Percentiles rank a stretch among this genome's conserved stretches.
Conservation (phyloP, 2,113 vertebrate genomes). For the Pseudorhombus dupliciocellatus region DNA sequence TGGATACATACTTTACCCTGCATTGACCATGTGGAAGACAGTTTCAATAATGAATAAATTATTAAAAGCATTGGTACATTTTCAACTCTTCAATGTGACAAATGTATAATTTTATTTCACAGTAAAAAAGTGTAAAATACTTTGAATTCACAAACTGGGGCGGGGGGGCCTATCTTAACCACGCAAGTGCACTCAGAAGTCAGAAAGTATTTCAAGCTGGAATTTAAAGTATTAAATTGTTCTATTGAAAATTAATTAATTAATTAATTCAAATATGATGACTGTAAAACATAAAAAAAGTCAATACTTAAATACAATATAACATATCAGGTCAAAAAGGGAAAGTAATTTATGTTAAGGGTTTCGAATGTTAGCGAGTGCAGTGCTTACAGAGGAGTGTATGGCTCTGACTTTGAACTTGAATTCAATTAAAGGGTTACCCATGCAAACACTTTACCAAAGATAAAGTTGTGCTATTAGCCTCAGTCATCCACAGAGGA, state of each 20-base stretch:
- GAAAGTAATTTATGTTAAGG: constrained; percentile 37
- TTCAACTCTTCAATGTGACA: constrained; percentile 35
- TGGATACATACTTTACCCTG: constrained; percentile 85
- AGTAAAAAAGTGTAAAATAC: constrained; percentile 7
- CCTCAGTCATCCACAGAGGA: constrained; percentile 37
- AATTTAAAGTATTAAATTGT: too few relatives aligned
- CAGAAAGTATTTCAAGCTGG: too few relatives aligned
- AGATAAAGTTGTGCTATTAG: constrained; percentile 23
- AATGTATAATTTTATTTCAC: neutral
- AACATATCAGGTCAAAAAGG: constrained; percentile 21
- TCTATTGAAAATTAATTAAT: too few relatives aligned
- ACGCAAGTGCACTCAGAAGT: too few relatives aligned
- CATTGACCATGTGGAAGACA: constrained; percentile 80
- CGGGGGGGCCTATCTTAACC: neutral
- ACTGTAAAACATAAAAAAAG: constrained; percentile 29
- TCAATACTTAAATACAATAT: constrained; percentile 5
- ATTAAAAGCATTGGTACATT: constrained; percentile 56
- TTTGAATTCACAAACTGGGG: neutral
- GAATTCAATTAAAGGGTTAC: constrained; percentile 44
- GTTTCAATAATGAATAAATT: constrained; percentile 75
- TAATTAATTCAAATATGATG: constrained; percentile 5
- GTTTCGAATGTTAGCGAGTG: constrained; percentile 21
- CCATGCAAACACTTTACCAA: constrained; percentile 44
- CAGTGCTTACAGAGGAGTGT: constrained; percentile 11
- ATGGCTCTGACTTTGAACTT: constrained; percentile 24